Conservation (phyloP, 2,113 vertebrate genomes). For the Pelecanus crispus region DNA sequence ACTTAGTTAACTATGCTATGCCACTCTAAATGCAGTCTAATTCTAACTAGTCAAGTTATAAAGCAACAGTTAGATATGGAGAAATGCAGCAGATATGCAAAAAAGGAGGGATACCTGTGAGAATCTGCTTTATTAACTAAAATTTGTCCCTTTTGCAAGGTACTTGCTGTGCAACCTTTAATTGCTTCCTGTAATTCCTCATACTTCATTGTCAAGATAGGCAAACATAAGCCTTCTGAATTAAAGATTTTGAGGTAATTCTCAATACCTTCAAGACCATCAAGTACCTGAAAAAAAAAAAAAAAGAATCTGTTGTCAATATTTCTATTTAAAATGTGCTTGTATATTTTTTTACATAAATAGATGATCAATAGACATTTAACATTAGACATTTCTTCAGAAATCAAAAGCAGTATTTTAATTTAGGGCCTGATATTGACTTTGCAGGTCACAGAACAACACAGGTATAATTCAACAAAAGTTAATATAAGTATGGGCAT, state of each 20-base stretch:
- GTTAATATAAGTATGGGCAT: background rate
- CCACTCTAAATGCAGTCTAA: background rate
- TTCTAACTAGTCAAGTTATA: background rate
- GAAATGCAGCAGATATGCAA: background rate
- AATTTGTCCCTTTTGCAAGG: conserved; percentile 75
- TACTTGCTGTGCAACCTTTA: conserved; percentile 62
- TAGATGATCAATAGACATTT: background rate
- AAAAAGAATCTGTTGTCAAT: background rate
- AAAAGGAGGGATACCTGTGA: conserved; percentile 66
- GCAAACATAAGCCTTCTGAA: conserved; percentile 65
- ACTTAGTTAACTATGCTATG: background rate
- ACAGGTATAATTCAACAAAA: background rate
- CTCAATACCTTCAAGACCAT: conserved; percentile 75
- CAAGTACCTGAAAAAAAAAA: conserved; percentile 73
- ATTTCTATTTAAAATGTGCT: conserved; percentile 14
- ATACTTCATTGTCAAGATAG: conserved; percentile 67
- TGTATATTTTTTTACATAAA: background rate
- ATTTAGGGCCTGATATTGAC: background rate
- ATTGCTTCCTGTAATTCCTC: conserved; percentile 71
- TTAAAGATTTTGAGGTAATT: conserved; percentile 70
- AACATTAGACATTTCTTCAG: background rate
- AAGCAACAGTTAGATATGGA: background rate
- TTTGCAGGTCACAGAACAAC: background rate
- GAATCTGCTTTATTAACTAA: conserved; percentile 73
- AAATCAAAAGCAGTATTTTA: background rate